A percentile compares a stretch with the other conserved stretches of the same genome.
phyloP scores from a whole-genome alignment of 2,797 vertebrate species.

The Acanthopagrus latus region DNA sequence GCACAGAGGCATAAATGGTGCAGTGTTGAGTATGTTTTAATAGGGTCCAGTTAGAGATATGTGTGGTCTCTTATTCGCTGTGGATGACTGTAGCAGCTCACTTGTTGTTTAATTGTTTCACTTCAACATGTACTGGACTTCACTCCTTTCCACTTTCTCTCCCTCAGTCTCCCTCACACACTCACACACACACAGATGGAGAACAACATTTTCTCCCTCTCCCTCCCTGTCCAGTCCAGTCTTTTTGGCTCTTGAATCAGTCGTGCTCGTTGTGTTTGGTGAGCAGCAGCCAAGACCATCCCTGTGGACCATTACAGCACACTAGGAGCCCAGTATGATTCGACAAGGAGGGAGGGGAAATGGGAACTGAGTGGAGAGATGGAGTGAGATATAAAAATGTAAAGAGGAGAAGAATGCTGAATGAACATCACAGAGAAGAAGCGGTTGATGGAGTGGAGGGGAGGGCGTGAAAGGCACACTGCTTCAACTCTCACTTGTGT shows the following conservation, averaged over 20 bases:
- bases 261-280: slow-evolving; percentile 66
- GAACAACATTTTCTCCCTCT: slow-evolving; percentile 32
- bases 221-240: slow-evolving; percentile 43
- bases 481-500: slow-evolving; percentile 36
- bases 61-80: slow-evolving; percentile 41
- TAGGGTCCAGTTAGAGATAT: slow-evolving; percentile 20
- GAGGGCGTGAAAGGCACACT: slow-evolving; percentile 23
- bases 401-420: slow-evolving; percentile 41
- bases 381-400: slow-evolving; percentile 55
- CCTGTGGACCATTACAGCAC: slow-evolving; percentile 67
- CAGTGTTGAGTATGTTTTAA: slow-evolving; percentile 35
- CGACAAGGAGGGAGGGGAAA: slow-evolving; percentile 24
- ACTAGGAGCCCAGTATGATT: slow-evolving; percentile 38
- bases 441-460: slow-evolving; percentile 9
- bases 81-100: slow-evolving; percentile 35
- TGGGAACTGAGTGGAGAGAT: slow-evolving; percentile 43
- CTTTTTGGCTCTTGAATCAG: slow-evolving; percentile 61
- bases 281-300: slow-evolving; percentile 69
- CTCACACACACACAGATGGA: slow-evolving; percentile 14
- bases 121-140: slow-evolving; percentile 21
- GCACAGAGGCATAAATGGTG: not conserved
- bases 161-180: not conserved
- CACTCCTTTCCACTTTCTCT: slow-evolving; percentile 4
- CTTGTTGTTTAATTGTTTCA: slow-evolving; percentile 44
- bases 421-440: slow-evolving; percentile 52